Conservation (phyloP, 2,797 vertebrate species). For the Cyprinella venusta region DNA sequence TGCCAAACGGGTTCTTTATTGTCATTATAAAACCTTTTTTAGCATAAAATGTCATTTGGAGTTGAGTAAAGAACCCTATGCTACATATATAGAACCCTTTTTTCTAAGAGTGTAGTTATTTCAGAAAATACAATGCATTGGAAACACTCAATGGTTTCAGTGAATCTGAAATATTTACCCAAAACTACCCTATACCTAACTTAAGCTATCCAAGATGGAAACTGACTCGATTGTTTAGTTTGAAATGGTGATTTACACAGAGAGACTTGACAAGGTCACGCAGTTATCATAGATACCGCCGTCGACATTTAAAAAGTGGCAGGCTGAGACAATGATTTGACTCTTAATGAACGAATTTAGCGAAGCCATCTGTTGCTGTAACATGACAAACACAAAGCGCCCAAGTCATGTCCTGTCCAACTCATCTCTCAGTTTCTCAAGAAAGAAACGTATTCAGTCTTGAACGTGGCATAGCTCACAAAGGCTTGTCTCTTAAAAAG, state of each 20-base stretch:
- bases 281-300: slow-evolving; percentile 17
- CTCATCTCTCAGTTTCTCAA: slow-evolving; percentile 75
- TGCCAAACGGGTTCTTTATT: too few species aligned
- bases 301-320: slow-evolving; percentile 19
- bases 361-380: slow-evolving; percentile 50
- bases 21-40: too few species aligned
- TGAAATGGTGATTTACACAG: slow-evolving; percentile 7
- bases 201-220: not conserved
- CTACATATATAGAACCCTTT: too few species aligned
- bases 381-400: slow-evolving; percentile 60
- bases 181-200: not conserved
- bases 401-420: slow-evolving; percentile 66
- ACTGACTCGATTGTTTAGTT: not conserved
- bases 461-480: slow-evolving; percentile 73
- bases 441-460: slow-evolving; percentile 71
- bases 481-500: slow-evolving; percentile 74
- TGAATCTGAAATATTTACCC: not conserved
- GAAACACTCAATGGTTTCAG: not conserved
- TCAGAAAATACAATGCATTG: not conserved
- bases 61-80: too few species aligned
- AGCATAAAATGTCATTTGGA: too few species aligned
- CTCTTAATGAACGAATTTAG: slow-evolving; percentile 33
- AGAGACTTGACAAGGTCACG: not conserved
- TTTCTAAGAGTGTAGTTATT: too few species aligned
- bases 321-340: slow-evolving; percentile 32